Evolutionary conservation across 2,113 vertebrate genomes (phyloP), one percentile per base, ranked within the genome.

Genomic region (Echinops telfairi): DNA sequence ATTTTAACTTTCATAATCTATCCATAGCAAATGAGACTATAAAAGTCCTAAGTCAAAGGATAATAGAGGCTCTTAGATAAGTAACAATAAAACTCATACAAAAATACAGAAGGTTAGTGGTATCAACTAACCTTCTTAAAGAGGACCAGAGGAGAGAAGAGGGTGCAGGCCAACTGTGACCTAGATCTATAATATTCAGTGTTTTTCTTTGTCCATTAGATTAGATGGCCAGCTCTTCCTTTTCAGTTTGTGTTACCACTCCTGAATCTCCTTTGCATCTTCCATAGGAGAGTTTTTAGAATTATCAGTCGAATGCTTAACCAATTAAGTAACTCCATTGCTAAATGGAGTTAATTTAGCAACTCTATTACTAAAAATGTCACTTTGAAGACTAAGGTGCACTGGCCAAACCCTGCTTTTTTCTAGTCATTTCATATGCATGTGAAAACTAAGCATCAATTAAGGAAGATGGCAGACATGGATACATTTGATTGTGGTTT

Each of bases 11-110:
- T 89, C 70, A n/a, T 86, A 84, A 82, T 73, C 25, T 62, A 20
- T 93, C 0, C 7, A 20, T 70, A 57, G 66, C 36, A 89, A 75
- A 71, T 29, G 68, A 78, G n/a, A 90, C 3, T 71, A 3, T 77
- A 75, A 75, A 81, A 75, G 29, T 85, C 57, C 43, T 73, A 87
- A 58, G 38, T 87, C 19, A 91, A 87, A 89, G 53, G n/a, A 88
- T 68, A 94, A 76, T 81, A 3, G 0, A 33, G 4, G 20, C 90
- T 83, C 66, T 71, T 89, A 84, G 14, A 36, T 12, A 53, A 53
- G 47, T 53, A 53, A 14, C 47, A 53, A 53, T 53, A 53, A 53
- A 12, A 4, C 47, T 53, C 12, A 14, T 53, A 14, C 60, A 64
- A 95, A 71, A 82, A 70, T 58, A 73, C 0, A 78, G 43, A 27